phyloP scores from a whole-genome alignment of 2,888 invertebrate genomes.

The Polia nebulosa region DNA sequence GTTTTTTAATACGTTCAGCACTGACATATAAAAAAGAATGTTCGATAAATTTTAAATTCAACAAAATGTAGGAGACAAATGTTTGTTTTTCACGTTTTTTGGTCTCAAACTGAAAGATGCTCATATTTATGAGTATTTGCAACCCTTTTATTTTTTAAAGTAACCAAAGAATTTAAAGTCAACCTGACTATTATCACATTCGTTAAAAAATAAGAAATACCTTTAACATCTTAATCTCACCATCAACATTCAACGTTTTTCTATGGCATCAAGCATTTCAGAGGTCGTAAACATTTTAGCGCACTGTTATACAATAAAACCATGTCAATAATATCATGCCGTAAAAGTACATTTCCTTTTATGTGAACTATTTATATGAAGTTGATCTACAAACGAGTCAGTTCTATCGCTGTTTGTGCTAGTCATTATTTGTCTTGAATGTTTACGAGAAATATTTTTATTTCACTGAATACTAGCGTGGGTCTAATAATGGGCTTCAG shows the following conservation, averaged over 20 bases:
- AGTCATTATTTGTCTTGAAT: slow-evolving; percentile 52
- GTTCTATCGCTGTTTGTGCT: slow-evolving; percentile 45
- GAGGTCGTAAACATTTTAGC: slow-evolving; percentile 58
- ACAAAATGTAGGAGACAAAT: too few relatives aligned
- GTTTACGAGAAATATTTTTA: slow-evolving; percentile 58
- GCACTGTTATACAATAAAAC: slow-evolving; percentile 52
- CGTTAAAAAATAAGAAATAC: neutral
- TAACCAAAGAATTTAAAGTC: neutral
- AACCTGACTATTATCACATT: too few relatives aligned
- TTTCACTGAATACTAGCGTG: slow-evolving; percentile 43
- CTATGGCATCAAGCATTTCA: slow-evolving; percentile 24
- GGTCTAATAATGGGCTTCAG: slow-evolving; percentile 34
- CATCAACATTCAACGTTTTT: slow-evolving; percentile 31
- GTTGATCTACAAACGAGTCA: slow-evolving; percentile 50
- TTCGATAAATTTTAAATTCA: too few relatives aligned
- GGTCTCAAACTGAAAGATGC: too few relatives aligned
- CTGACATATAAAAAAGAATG: too few relatives aligned
- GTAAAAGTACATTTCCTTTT: slow-evolving; percentile 60
- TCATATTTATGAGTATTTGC: neutral
- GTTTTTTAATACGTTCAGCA: too few relatives aligned
- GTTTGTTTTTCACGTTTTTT: too few relatives aligned
- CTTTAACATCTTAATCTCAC: neutral
- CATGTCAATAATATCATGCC: slow-evolving; percentile 51
- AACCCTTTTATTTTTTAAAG: neutral
- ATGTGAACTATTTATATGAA: slow-evolving; percentile 55